Percentiles rank a stretch among this genome's conserved stretches.
Conservation (phyloP, 2,888 invertebrate genomes). For the Digitonthophagus gazella region DNA sequence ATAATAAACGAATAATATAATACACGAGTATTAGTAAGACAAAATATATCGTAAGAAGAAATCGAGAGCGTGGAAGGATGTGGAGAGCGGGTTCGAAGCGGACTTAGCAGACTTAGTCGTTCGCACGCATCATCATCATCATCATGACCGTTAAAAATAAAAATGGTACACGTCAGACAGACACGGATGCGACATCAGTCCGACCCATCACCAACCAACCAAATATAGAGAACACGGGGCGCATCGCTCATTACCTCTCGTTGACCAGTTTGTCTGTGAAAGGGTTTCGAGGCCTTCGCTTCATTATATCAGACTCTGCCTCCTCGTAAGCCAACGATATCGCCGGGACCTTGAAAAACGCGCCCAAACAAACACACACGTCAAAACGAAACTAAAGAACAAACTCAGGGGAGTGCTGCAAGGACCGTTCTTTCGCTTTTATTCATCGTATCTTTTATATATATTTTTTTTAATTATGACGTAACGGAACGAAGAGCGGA, state of each 20-base stretch:
- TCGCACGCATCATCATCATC: conserved; percentile 30
- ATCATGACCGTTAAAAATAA: background rate
- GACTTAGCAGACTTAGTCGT: conserved; percentile 41
- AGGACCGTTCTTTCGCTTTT: background rate
- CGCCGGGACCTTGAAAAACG: conserved; percentile 83
- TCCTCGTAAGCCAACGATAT: conserved; percentile 98
- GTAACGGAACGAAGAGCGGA: no score
- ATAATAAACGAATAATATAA: background rate
- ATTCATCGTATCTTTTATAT: background rate
- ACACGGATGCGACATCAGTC: conserved; percentile 11
- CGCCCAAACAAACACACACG: conserved; percentile 50
- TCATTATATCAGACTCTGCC: conserved; percentile 98
- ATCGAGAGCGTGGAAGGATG: background rate
- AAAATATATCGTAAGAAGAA: background rate
- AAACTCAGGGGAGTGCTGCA: conserved; percentile 4
- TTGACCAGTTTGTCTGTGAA: conserved; percentile 97
- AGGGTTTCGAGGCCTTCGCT: conserved; percentile 96
- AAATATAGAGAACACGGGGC: conserved; percentile 44
- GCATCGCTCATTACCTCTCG: conserved; percentile 74
- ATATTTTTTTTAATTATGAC: no score
- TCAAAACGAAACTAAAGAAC: conserved; percentile 44
- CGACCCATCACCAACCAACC: conserved; percentile 32
- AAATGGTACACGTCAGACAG: conserved; percentile 31
- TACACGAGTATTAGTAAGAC: background rate
- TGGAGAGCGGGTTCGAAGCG: conserved; percentile 24